Percentiles rank a stretch among this genome's conserved stretches.
These are phyloP conservation scores for Diacarnus erythraeanus DNA, from an alignment of 37 sponge, comb jelly and placozoan genomes.

Conservation along the genomic window DNA sequence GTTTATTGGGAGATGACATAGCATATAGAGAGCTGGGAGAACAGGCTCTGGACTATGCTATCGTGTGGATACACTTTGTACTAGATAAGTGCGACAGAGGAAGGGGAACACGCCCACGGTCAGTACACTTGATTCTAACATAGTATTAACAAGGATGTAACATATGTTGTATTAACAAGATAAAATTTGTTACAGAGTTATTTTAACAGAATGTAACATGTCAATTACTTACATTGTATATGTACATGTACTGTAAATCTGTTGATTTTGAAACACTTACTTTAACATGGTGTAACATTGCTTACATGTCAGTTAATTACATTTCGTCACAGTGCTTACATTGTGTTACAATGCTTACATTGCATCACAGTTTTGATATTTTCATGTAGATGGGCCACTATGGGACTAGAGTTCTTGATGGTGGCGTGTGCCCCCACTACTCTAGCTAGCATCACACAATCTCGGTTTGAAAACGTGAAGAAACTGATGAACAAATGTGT, in stretches of 20 bases:
- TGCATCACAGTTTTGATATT: neutral
- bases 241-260: no score
- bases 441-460: conserved; percentile 34
- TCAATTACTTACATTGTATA: neutral
- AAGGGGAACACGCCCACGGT: conserved; percentile 67
- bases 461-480: conserved; percentile 55
- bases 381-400: conserved; percentile 62
- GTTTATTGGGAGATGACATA: conserved; percentile 66
- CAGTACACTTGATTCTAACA: no score
- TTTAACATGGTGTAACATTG: no score
- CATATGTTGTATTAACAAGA: neutral
- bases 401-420: conserved; percentile 77
- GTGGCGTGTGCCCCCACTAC: conserved; percentile 59
- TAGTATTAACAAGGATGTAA: neutral
- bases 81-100: conserved; percentile 67
- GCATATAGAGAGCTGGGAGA: conserved; percentile 54
- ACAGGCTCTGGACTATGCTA: conserved; percentile 40
- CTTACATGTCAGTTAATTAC: no score
- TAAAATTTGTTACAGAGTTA: neutral
- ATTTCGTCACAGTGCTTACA: neutral
- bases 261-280: no score
- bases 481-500: conserved; percentile 53
- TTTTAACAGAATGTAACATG: neutral
- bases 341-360: neutral
- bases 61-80: conserved; percentile 75